These are phyloP conservation scores for Atrina japonica DNA, from an alignment of 2,888 invertebrate species.

Conservation along the genomic window DNA sequence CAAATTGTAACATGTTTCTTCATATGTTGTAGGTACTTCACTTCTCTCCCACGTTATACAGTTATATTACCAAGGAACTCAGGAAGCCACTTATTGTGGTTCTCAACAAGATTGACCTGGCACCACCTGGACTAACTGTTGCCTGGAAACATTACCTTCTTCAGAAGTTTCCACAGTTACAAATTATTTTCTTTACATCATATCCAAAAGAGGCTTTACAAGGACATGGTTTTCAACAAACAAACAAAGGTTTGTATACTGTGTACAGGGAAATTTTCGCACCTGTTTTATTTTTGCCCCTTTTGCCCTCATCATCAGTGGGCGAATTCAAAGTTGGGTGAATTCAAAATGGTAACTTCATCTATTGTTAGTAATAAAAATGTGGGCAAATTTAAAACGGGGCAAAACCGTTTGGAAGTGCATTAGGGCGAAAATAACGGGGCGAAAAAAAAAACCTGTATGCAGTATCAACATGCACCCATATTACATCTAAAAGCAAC, in stretches of 20 bases:
- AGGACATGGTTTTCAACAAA: constrained; percentile 13
- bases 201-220: constrained; percentile 83
- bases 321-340: no score
- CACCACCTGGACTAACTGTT: constrained; percentile 89
- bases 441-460: no score
- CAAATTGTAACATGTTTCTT: no score
- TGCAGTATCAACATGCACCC: no score
- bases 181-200: constrained; percentile 92
- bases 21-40: constrained; percentile 83
- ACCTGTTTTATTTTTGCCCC: no score
- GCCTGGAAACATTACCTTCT: constrained; percentile 93
- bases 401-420: no score
- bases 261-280: neutral
- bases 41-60: constrained; percentile 94
- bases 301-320: no score
- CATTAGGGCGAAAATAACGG: no score
- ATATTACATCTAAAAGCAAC: no score
- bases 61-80: constrained; percentile 87
- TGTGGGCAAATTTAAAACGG: no score
- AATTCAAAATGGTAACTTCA: no score
- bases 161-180: constrained; percentile 86
- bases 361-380: no score
- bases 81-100: constrained; percentile 93
- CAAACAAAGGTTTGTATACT: constrained; percentile 14
- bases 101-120: constrained; percentile 95